These are phyloP conservation scores for Gymnogyps californianus DNA, from an alignment of 2,113 vertebrate genomes.

Conservation along the genomic window DNA sequence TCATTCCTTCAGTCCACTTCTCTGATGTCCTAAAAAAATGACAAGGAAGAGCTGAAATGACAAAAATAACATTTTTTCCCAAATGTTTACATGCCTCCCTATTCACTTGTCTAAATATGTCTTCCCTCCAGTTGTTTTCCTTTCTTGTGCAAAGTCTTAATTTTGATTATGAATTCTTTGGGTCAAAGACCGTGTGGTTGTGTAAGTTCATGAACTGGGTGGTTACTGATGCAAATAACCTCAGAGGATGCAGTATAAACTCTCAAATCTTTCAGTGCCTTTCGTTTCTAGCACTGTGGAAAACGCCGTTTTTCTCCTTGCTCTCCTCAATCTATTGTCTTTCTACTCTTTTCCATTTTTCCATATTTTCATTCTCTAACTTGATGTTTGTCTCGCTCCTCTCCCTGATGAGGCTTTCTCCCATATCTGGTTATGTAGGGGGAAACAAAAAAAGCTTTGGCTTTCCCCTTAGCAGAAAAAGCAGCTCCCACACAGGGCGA, in stretches of 20 bases:
- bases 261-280: neutral
- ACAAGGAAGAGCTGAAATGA: too few species aligned
- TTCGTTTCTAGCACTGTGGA: accelerated
- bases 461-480: neutral
- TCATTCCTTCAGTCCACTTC: neutral
- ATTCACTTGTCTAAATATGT: neutral
- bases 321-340: neutral
- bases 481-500: neutral
- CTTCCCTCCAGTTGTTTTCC: neutral
- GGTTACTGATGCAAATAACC: neutral
- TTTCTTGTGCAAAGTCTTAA: neutral
- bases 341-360: neutral
- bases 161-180: neutral
- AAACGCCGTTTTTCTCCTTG: neutral
- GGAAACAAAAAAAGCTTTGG: neutral
- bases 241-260: accelerated
- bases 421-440: accelerated
- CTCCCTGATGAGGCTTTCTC: neutral
- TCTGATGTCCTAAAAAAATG: neutral
- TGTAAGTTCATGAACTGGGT: accelerated
- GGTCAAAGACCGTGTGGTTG: neutral
- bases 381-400: accelerated
- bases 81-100: neutral
- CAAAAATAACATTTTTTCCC: accelerated
- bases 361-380: neutral